Conservation (phyloP, 1,140 invertebrate species). For the Polyergus mexicanus region DNA sequence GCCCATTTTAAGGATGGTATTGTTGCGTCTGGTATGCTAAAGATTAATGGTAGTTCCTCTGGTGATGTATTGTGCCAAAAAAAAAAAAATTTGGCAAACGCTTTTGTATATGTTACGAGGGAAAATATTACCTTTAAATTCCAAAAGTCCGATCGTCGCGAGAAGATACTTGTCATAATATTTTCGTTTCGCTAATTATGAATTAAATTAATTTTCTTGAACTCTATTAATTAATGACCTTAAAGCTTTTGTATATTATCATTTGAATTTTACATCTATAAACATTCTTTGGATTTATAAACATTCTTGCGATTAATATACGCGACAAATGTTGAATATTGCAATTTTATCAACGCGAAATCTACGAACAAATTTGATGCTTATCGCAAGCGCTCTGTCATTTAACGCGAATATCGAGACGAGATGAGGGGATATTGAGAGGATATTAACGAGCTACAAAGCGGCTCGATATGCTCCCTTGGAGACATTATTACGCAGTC, state of each 20-base stretch:
- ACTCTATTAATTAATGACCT: background rate
- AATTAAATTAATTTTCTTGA: conserved; percentile 1
- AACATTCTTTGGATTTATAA: background rate
- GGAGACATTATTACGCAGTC: conserved; percentile 50
- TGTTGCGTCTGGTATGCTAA: background rate
- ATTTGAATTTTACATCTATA: background rate
- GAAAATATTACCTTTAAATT: background rate
- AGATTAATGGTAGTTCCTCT: conserved; percentile 33
- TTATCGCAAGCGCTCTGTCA: background rate
- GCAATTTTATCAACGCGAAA: conserved; percentile 4
- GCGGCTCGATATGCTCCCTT: background rate
- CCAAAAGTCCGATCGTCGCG: background rate
- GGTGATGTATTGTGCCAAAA: conserved; percentile 16
- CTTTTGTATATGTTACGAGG: background rate
- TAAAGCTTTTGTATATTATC: background rate
- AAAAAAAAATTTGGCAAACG: conserved; percentile 28
- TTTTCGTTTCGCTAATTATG: background rate
- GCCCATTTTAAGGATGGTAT: background rate
- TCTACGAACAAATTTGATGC: background rate
- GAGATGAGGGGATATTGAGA: background rate
- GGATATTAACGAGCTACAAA: conserved; percentile 5
- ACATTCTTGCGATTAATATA: background rate
- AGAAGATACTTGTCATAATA: background rate
- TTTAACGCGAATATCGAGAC: background rate
- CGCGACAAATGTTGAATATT: background rate